Conservation (phyloP, 2,888 invertebrate genomes). For the Zele albiditarsus region DNA sequence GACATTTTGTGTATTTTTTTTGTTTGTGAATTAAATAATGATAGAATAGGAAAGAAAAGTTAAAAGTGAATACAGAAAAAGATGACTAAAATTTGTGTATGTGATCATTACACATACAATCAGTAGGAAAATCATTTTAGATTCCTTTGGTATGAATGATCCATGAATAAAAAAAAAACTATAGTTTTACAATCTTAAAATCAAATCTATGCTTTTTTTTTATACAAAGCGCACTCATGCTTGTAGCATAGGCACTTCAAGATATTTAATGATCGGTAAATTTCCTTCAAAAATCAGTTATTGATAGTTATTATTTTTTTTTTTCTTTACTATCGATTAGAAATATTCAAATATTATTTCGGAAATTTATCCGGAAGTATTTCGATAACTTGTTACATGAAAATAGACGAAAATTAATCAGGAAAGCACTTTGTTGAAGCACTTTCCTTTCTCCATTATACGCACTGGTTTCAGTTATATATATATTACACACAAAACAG, state of each 20-base stretch:
- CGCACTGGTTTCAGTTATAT: slow-evolving; percentile 23
- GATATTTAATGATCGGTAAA: not conserved
- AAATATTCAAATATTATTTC: not conserved
- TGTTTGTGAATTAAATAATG: slow-evolving; percentile 20
- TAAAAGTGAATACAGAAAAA: slow-evolving; percentile 7
- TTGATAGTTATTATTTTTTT: not conserved
- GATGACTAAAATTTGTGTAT: slow-evolving; percentile 37
- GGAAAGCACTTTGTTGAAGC: not conserved
- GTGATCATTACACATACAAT: slow-evolving; percentile 26
- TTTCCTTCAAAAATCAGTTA: slow-evolving; percentile 5
- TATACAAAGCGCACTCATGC: slow-evolving; percentile 14
- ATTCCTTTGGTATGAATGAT: slow-evolving; percentile 52
- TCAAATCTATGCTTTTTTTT: slow-evolving; percentile 3
- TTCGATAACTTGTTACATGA: not conserved
- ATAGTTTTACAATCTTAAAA: slow-evolving; percentile 1
- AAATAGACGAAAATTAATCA: not conserved
- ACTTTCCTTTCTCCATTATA: not conserved
- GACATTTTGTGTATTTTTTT: slow-evolving; percentile 25
- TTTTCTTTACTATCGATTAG: not conserved
- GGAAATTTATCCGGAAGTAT: not conserved
- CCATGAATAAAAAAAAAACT: slow-evolving; percentile 40
- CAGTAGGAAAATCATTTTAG: slow-evolving; percentile 28
- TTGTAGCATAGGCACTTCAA: slow-evolving; percentile 1
- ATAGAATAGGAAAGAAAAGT: slow-evolving; percentile 20
- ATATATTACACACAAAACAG: slow-evolving; percentile 33